phyloP scores from a whole-genome alignment of 1,140 invertebrate genomes.

The Cotesia glomerata region DNA sequence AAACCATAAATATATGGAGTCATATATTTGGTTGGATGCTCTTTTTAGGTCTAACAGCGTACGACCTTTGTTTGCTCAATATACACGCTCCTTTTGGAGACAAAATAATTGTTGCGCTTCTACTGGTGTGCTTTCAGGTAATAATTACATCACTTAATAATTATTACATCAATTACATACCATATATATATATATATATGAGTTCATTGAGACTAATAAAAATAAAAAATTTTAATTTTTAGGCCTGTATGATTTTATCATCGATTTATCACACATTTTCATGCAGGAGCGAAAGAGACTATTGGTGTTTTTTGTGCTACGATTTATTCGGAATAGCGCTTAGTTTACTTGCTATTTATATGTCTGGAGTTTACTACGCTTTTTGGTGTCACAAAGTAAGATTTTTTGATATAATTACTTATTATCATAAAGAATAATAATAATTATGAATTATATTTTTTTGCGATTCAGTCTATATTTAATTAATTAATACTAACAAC shows the following conservation, averaged over 20 bases:
- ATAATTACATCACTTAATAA: conserved; percentile 21
- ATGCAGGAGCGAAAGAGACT: conserved; percentile 87
- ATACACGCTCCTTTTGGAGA: conserved; percentile 80
- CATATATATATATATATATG: background rate
- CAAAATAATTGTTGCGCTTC: conserved; percentile 81
- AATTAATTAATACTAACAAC: too few relatives aligned
- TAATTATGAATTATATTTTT: conserved; percentile 1
- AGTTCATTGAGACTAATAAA: background rate
- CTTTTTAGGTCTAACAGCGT: conserved; percentile 82
- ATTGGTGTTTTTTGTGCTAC: conserved; percentile 85
- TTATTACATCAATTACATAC: background rate
- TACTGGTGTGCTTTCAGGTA: conserved; percentile 88
- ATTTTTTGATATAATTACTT: background rate
- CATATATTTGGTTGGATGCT: conserved; percentile 92
- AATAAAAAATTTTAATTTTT: conserved; percentile 43
- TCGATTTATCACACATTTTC: conserved; percentile 93
- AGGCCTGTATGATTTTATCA: conserved; percentile 93
- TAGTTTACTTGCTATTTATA: conserved; percentile 91
- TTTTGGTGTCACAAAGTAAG: conserved; percentile 93
- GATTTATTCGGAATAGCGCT: conserved; percentile 93
- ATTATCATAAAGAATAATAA: background rate
- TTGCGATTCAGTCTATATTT: conserved; percentile 34
- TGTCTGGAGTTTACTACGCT: conserved; percentile 94
- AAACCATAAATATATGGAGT: conserved; percentile 97
- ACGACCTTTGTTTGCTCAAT: conserved; percentile 81